phyloP scores from a whole-genome alignment of 2,797 vertebrate genomes.

The Lateolabrax maculatus region DNA sequence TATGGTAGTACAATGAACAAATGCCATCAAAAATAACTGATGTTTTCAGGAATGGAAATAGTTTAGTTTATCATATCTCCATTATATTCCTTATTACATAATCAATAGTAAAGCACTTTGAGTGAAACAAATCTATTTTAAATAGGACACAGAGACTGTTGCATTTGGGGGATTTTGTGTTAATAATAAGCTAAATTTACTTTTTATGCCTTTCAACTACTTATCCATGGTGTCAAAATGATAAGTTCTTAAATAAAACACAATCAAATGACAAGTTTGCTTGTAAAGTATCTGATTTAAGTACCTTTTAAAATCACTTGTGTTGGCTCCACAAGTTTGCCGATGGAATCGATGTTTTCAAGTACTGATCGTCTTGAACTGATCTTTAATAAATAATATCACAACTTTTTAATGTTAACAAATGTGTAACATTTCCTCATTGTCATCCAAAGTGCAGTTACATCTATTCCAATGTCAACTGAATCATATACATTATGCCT shows the following conservation, averaged over 20 bases:
- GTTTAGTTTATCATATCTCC: constrained; percentile 24
- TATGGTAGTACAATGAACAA: constrained; percentile 40
- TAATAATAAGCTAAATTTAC: constrained; percentile 3
- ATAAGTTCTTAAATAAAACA: constrained; percentile 32
- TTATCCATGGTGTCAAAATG: constrained; percentile 15
- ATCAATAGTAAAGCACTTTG: constrained; percentile 55
- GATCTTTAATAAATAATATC: constrained; percentile 54
- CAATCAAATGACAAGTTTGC: constrained; percentile 26
- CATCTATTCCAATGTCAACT: constrained; percentile 35
- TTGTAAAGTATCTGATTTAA: neutral
- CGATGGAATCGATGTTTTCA: constrained; percentile 49
- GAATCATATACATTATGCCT: constrained; percentile 29
- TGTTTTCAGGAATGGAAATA: constrained; percentile 50
- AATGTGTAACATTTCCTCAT: constrained; percentile 47
- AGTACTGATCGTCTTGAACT: constrained; percentile 46
- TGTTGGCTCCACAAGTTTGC: constrained; percentile 27
- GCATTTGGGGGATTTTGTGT: constrained; percentile 11
- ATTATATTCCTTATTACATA: constrained; percentile 21
- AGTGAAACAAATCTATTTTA: constrained; percentile 46
- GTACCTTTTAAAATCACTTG: constrained; percentile 8
- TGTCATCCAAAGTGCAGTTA: constrained; percentile 61
- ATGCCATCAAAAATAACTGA: constrained; percentile 15
- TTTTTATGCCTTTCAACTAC: constrained; percentile 1
- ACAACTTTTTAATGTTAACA: constrained; percentile 20
- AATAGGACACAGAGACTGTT: constrained; percentile 42